Evolutionary conservation across 2,113 vertebrate genomes (phyloP).

Genomic region (Anolis carolinensis): DNA sequence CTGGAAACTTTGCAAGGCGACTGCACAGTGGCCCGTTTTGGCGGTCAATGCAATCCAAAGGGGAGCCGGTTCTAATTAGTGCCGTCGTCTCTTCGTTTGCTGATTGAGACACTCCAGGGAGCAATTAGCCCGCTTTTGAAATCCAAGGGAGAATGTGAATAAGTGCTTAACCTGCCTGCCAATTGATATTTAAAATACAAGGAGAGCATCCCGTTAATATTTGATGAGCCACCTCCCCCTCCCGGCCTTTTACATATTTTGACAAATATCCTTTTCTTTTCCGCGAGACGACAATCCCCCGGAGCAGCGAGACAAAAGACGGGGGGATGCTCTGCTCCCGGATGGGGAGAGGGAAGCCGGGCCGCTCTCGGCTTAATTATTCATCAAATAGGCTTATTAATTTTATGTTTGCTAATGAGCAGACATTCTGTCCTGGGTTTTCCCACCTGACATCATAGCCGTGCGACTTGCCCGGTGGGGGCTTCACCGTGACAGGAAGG

Average conservation of each 20-base stretch:
- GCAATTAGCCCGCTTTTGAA: constrained; percentile 88
- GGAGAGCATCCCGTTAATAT: constrained; percentile 11
- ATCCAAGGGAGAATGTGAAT: constrained; percentile 76
- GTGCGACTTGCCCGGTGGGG: not conserved
- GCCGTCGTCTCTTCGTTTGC: constrained; percentile 72
- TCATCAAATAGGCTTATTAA: not conserved
- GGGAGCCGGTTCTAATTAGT: constrained; percentile 80
- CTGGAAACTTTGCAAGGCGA: constrained; percentile 7
- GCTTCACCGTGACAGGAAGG: not conserved
- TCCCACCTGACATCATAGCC: not conserved
- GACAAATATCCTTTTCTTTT: not conserved
- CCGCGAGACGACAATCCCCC: not conserved
- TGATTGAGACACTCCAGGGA: constrained; percentile 79
- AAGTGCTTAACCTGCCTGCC: constrained; percentile 80
- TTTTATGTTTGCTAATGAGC: not conserved
- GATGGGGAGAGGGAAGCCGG: not conserved
- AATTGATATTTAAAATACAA: constrained; percentile 75
- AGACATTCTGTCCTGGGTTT: not conserved
- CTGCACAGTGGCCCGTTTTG: constrained; percentile 8
- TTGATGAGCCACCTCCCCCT: not conserved
- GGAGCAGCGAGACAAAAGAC: not conserved
- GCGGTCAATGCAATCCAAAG: constrained; percentile 53
- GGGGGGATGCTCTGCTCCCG: not conserved
- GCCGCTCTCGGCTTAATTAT: not conserved
- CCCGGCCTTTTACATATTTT: not conserved